Base-by-base conservation (phyloP, 2,888 invertebrate species). In the Andrena camellia region DNA sequence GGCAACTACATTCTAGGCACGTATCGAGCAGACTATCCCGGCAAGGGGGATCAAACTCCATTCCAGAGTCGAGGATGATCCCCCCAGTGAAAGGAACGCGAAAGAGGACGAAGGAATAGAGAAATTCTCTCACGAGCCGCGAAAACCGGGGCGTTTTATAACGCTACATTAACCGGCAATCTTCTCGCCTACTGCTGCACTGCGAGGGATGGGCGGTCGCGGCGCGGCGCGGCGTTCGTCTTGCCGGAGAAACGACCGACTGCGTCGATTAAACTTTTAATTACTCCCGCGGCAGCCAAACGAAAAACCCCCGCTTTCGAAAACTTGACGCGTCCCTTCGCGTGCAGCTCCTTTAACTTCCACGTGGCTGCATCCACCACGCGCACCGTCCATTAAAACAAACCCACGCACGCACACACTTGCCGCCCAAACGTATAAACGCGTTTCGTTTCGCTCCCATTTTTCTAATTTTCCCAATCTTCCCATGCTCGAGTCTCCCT, bases 181-280 rank as follows among this genome's bases (percentile, higher is more conserved):
- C 88, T 90, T 90, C 87, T 86, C 88, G 86, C 77, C 80, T 23
- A 57, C 57, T 83, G 75, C 68, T 82, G 81, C 89, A 62, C 75
- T 69, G 10, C 42, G 59, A 42, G 57, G 69, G 80, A 75, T 73
- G 75, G 59, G 42, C 42, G 42, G 4, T 17, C 4, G 42, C 42
- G 13, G 42, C 13, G 42, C 42, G 13, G 42, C 13, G 42, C 54
- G 54, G 10, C 72, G 77, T 74, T 73, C 78, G 79, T 73, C 81
- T 78, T 80, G 42, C 73, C 64, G 52, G 69, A 52, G 69, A 85
- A 82, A 70, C 31, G 79, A 71, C 67, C 78, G 76, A 70, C 70
- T 67, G 85, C 87, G 89, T 90, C 91, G 90, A 92, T 92, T 90
- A 92, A 93, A 92, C 86, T 92, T 92, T 93, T 92, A 93, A 93